phyloP scores from a whole-genome alignment of 2,888 invertebrate species.

The Allygus modestus region DNA sequence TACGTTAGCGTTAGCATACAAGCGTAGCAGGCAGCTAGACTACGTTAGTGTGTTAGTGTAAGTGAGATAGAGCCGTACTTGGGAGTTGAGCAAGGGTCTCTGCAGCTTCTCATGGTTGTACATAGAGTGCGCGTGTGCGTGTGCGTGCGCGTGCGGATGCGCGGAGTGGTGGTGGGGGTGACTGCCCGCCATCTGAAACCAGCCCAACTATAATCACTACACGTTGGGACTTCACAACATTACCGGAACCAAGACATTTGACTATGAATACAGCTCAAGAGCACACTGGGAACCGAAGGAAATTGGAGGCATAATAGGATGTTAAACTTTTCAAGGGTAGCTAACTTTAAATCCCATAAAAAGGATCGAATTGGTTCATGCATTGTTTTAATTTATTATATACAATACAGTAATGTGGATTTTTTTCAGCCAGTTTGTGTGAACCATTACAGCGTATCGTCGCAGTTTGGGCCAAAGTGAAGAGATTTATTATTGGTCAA shows the following conservation, averaged over 20 bases:
- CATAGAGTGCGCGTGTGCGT: constrained; percentile 52
- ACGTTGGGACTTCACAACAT: constrained; percentile 25
- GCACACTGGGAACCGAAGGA: too few relatives aligned
- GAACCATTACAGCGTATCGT: too few relatives aligned
- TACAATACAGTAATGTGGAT: too few relatives aligned
- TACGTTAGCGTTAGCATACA: constrained; percentile 37
- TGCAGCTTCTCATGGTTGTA: constrained; percentile 58
- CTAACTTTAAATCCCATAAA: too few relatives aligned
- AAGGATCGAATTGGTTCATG: too few relatives aligned
- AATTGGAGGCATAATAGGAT: too few relatives aligned
- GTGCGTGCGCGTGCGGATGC: constrained; percentile 16
- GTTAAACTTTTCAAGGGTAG: too few relatives aligned
- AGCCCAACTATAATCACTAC: constrained; percentile 51
- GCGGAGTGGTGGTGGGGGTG: constrained; percentile 56
- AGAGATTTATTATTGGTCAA: too few relatives aligned
- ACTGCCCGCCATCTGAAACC: constrained; percentile 60
- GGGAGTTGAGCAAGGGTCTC: constrained; percentile 60
- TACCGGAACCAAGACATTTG: not conserved
- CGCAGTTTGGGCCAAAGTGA: too few relatives aligned
- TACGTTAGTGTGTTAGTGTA: constrained; percentile 58
- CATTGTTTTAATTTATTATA: too few relatives aligned
- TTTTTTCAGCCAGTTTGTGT: too few relatives aligned
- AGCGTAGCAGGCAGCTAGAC: constrained; percentile 36
- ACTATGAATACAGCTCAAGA: too few relatives aligned
- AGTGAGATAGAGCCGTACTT: constrained; percentile 57